Conservation (phyloP, 1,140 invertebrate species). For the Melipona quadrifasciata region DNA sequence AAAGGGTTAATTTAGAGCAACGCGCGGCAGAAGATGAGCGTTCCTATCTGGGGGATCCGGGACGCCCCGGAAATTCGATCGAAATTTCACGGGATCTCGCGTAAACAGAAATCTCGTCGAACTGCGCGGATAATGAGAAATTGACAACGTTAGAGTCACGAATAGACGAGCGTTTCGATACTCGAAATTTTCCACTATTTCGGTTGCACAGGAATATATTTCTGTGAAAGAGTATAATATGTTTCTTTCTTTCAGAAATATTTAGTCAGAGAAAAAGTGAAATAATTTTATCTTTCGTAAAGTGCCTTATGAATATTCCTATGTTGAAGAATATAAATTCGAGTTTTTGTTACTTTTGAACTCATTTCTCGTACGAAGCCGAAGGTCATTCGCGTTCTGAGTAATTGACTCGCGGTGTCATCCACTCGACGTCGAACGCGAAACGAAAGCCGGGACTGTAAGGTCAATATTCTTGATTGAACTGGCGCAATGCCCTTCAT, state of each 20-base stretch:
- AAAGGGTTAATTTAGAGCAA: conserved; percentile 56
- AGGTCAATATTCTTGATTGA: not conserved
- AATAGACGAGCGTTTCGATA: too few species aligned
- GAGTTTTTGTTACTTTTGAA: not conserved
- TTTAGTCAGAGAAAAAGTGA: too few species aligned
- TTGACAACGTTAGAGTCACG: not conserved
- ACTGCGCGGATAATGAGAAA: not conserved
- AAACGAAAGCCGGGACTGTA: not conserved
- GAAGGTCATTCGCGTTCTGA: not conserved
- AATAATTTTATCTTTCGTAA: too few species aligned
- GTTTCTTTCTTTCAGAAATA: too few species aligned
- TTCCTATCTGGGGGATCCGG: conserved; percentile 27
- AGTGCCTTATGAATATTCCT: not conserved
- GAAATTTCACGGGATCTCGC: conserved; percentile 18
- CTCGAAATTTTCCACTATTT: too few species aligned
- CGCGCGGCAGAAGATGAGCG: conserved; percentile 37
- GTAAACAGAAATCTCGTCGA: conserved; percentile 28
- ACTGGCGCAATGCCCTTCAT: not conserved
- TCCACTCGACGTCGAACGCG: not conserved
- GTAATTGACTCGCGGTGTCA: not conserved
- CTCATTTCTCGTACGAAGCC: not conserved
- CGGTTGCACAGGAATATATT: too few species aligned
- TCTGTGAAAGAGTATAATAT: too few species aligned
- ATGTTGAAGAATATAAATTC: too few species aligned
- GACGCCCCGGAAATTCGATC: conserved; percentile 6